Base-by-base conservation (phyloP, 2,797 vertebrate genomes). In the Spea hammondii region DNA sequence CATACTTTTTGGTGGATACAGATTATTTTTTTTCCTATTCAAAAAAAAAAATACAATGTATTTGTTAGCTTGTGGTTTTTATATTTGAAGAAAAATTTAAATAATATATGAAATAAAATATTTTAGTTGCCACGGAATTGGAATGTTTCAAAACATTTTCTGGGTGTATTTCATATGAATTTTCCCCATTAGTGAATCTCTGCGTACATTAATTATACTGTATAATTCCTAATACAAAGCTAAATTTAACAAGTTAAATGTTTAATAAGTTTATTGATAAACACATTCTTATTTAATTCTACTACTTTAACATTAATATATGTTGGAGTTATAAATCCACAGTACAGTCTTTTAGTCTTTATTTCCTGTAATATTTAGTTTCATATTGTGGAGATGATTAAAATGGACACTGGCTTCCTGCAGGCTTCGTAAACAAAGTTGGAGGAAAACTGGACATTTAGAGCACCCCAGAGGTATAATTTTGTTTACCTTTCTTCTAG, bases 361-460 rank as follows among this genome's bases (percentile, higher is more conserved):
- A 48, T 44, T 78, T 72, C 74, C 65, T 76, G 54, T 69, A 14
- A 69, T 60, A 60, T 70, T 76, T 69, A 76, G 69, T 70, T 13
- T 50, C 44, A 76, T 69, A 57, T 55, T 53, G 60, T 14, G 8
- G 48, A 14, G 32, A 71, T 51, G 51, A 72, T 78, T 78, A 78
- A 32, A 67, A 57, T 32, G 32, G 68, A 59, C 46, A 66, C 8
- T 50, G 62, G 50, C 17, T 72, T 66, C 70, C 77, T 72, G 46
- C 55, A 51, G 46, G 54, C 67, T 78, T 66, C 8, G 44, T 49
- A 72, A 67, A 66, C 68, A 78, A 57, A 45, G 17, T 44, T 65
- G 76, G 10, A 57, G 47, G 11, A 50, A 51, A 65, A 54, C 60
- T 78, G 53, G 48, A 65, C 44, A 59, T 72, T 72, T 71, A 71